Percentiles rank a stretch among this genome's conserved stretches.
Conservation (phyloP, 2,113 vertebrate species). For the Nyctereutes procyonoides region DNA sequence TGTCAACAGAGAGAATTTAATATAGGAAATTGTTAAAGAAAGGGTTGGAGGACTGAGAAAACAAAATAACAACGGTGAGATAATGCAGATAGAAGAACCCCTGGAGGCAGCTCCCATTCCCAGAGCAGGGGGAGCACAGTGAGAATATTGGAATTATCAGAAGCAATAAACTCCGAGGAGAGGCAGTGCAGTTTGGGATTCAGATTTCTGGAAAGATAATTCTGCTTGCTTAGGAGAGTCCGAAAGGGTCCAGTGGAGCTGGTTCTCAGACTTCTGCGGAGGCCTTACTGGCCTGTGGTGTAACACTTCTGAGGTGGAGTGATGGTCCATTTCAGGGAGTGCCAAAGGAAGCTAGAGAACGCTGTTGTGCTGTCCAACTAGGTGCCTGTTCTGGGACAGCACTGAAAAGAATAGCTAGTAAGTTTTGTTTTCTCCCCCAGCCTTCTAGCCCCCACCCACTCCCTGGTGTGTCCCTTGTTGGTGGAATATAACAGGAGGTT, state of each 20-base stretch:
- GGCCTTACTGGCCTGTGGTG: background rate
- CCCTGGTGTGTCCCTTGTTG: background rate
- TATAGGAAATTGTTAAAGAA: background rate
- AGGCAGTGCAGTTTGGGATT: background rate
- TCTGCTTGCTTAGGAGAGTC: background rate
- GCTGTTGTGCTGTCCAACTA: background rate
- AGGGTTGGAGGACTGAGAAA: background rate
- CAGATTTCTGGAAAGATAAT: background rate
- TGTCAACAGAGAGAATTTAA: slow-evolving; percentile 20
- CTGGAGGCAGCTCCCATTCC: background rate
- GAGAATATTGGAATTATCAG: background rate
- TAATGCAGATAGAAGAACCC: background rate
- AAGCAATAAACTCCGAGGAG: background rate
- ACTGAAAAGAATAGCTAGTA: background rate
- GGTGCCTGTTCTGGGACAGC: background rate
- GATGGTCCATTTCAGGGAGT: background rate
- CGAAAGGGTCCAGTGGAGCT: background rate
- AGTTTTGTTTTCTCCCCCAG: background rate
- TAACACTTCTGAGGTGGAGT: background rate
- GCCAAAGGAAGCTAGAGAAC: background rate
- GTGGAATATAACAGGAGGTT: background rate
- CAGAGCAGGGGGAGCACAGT: background rate
- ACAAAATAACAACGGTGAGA: background rate
- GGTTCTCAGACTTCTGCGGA: background rate
- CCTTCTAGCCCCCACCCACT: background rate